Base-by-base conservation (phyloP, 2,113 vertebrate species). In the Illadopsis cleaveri region DNA sequence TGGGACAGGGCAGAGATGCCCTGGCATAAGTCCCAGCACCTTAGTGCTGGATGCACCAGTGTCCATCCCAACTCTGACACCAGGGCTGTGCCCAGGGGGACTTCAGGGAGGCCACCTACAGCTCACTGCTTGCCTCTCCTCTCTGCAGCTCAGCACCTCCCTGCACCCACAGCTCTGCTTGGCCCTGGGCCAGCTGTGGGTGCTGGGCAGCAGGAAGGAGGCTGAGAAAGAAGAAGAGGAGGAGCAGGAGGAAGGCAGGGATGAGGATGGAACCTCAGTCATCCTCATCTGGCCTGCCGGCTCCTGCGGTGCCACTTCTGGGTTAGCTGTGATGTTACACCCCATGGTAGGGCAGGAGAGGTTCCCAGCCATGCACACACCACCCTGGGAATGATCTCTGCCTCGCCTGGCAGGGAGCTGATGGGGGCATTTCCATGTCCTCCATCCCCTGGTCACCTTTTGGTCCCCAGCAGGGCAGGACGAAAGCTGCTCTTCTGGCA, bases 61-160 rank as follows among this genome's bases (percentile, higher is more conserved):
- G 62, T 30, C 38, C 0, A 0, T n/a, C 16, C 57, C 64, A 20
- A 12, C 7, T 22, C 6, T 42, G 38, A n/a, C 14, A 11, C 33
- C 25, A 33, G 50, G n/a, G 19, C 22, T 64, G 24, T 60, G 27
- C 40, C 22, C 6, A 2, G 3, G 30, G 7, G 10, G 2, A 37
- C 1, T 1, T 35, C 65, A 79, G 30, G 30, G 35, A 35, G 40
- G 13, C 9, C 47, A 31, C 35, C 20, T 40, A 25, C 48, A 62
- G 40, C 25, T 80, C 58, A 15, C 35, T 42, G 42, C 58, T 47
- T 80, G 42, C 42, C 14, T 48, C 17, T 80, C 20, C 30, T 71
- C 9, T 56, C 30, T 28, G 28, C 12, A 61, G 56, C 10, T 2
- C 4, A n/a, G 42, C 42, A 48, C 21, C 30, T 27, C 20, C 40